Conservation (phyloP, 2,797 vertebrate genomes). For the Labroides dimidiatus region DNA sequence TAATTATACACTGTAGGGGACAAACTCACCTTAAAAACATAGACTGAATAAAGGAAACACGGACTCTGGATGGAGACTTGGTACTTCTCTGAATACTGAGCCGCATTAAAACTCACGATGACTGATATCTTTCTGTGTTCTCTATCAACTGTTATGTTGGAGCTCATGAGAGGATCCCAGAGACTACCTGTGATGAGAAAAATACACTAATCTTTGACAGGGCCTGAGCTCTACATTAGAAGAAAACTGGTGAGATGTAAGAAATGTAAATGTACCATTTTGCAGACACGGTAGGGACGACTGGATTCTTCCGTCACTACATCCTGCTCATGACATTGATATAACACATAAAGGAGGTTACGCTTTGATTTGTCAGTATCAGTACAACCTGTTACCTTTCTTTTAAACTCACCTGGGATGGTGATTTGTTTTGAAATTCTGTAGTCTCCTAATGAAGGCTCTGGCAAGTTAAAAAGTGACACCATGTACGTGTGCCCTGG, state of each 20-base stretch:
- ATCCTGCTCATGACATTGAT: too few species aligned
- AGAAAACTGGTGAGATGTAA: not conserved
- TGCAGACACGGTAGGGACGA: slow-evolving; percentile 64
- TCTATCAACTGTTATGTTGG: slow-evolving; percentile 17
- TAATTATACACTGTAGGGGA: not conserved
- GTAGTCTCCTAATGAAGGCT: slow-evolving; percentile 32
- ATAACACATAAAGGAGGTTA: too few species aligned
- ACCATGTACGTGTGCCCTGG: slow-evolving; percentile 69
- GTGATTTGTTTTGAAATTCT: slow-evolving; percentile 22
- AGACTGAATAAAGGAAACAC: slow-evolving; percentile 31
- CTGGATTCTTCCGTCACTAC: slow-evolving; percentile 35
- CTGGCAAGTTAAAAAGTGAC: slow-evolving; percentile 76
- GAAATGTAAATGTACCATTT: slow-evolving; percentile 64
- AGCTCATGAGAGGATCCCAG: slow-evolving; percentile 65
- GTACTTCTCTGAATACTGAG: slow-evolving; percentile 74
- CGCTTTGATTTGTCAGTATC: not conserved
- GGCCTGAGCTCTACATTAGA: not conserved
- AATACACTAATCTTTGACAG: not conserved
- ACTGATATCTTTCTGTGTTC: slow-evolving; percentile 27
- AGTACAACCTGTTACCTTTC: not conserved
- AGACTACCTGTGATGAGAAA: slow-evolving; percentile 70
- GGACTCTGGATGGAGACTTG: slow-evolving; percentile 62
- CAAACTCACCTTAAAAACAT: slow-evolving; percentile 70
- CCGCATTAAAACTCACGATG: slow-evolving; percentile 67
- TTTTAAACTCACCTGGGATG: slow-evolving; percentile 71